A percentile compares a stretch with the other conserved stretches of the same genome.
These are phyloP conservation scores for Apeira syringaria DNA, from an alignment of 2,888 invertebrate genomes.

Conservation along the genomic window DNA sequence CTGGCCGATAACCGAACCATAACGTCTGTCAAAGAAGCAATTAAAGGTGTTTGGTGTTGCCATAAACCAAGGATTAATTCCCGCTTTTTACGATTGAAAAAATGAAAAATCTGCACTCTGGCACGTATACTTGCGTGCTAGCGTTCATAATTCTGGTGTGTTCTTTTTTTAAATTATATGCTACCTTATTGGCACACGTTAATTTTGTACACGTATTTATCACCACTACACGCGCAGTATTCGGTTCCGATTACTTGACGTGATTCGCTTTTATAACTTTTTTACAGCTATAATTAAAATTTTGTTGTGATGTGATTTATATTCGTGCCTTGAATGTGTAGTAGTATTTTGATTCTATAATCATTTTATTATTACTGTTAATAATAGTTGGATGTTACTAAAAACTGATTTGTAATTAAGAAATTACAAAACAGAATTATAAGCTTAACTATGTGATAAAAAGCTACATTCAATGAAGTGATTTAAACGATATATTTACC, in stretches of 20 bases:
- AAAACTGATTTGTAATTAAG: slow-evolving; percentile 10
- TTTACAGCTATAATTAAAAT: slow-evolving; percentile 55
- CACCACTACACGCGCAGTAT: slow-evolving; percentile 38
- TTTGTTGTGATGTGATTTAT: slow-evolving; percentile 60
- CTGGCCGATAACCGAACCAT: slow-evolving; percentile 59
- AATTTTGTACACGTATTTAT: slow-evolving; percentile 46
- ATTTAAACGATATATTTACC: slow-evolving; percentile 59
- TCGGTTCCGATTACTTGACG: slow-evolving; percentile 40
- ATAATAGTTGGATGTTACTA: slow-evolving; percentile 29
- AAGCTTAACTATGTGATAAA: background rate
- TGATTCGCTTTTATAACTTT: slow-evolving; percentile 47
- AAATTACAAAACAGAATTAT: too few relatives aligned
- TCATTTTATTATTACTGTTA: slow-evolving; percentile 51
- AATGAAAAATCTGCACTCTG: slow-evolving; percentile 41
- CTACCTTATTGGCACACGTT: slow-evolving; percentile 51
- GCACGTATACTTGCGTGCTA: slow-evolving; percentile 52
- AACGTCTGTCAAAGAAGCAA: slow-evolving; percentile 80
- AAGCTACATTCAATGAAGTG: slow-evolving; percentile 37
- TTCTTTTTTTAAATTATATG: slow-evolving; percentile 50
- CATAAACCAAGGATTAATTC: slow-evolving; percentile 71
- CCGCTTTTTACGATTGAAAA: slow-evolving; percentile 54
- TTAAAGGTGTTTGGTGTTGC: slow-evolving; percentile 74
- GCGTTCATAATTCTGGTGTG: slow-evolving; percentile 47
- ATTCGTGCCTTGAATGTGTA: slow-evolving; percentile 38
- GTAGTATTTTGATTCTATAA: slow-evolving; percentile 42